Conservation (phyloP, 2,113 vertebrate species). For the Melanerpes formicivorus region DNA sequence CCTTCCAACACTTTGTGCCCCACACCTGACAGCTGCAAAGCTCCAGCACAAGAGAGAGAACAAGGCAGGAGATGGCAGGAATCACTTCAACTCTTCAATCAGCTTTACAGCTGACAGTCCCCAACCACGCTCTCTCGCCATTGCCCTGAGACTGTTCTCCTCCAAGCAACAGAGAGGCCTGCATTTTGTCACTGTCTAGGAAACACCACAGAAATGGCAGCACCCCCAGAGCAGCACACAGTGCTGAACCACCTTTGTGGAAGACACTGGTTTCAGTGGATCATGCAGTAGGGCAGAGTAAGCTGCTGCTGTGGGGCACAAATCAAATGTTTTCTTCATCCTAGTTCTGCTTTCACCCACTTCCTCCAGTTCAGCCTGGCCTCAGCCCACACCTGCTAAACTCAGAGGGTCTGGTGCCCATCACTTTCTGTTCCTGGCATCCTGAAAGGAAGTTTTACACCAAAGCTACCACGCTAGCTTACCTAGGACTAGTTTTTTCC, state of each 20-base stretch:
- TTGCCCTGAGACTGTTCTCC: background rate
- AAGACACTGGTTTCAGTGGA: background rate
- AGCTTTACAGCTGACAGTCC: background rate
- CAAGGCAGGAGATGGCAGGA: background rate
- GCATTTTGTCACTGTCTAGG: background rate
- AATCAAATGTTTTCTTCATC: background rate
- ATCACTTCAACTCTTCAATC: background rate
- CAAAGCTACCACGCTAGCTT: background rate
- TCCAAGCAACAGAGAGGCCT: background rate
- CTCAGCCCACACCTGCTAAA: background rate
- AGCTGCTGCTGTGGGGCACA: background rate
- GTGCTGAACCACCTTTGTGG: background rate
- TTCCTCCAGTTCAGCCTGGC: background rate
- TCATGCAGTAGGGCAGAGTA: background rate
- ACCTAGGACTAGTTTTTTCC: background rate
- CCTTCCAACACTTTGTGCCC: background rate
- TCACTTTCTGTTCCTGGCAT: slow-evolving; percentile 25
- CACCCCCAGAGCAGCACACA: background rate
- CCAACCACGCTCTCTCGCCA: background rate
- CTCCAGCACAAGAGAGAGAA: background rate
- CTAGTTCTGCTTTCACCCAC: background rate
- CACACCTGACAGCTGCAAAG: background rate
- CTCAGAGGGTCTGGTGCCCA: background rate
- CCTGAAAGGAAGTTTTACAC: background rate
- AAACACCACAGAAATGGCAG: background rate